Percentiles rank a stretch among this genome's conserved stretches.
Conservation (phyloP, 2,888 invertebrate genomes). For the Pollenia labialis region DNA sequence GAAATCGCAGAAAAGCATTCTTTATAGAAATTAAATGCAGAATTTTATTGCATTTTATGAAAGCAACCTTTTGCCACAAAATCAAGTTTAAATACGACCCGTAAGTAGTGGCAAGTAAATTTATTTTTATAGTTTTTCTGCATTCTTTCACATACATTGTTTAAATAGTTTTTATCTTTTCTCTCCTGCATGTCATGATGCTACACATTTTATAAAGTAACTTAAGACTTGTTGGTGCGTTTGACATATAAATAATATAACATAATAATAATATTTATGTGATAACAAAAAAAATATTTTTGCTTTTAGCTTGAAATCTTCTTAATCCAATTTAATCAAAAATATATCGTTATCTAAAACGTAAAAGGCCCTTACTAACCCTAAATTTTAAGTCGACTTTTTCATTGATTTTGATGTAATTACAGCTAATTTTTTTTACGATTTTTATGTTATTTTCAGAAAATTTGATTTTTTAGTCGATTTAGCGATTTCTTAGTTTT, state of each 20-base stretch:
- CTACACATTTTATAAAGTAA: neutral
- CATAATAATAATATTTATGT: no score
- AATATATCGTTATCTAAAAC: no score
- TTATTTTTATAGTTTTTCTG: neutral
- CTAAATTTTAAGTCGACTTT: no score
- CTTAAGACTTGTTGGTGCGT: neutral
- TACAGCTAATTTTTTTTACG: no score
- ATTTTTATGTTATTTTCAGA: no score
- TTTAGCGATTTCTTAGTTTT: no score
- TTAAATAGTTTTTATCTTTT: neutral
- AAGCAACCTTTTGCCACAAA: neutral
- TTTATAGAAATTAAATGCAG: neutral
- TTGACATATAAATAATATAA: neutral
- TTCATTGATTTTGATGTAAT: no score
- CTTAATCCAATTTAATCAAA: no score
- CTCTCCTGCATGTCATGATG: neutral
- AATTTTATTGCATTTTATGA: constrained; percentile 5
- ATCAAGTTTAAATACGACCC: constrained; percentile 14
- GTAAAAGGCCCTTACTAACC: no score
- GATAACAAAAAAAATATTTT: no score
- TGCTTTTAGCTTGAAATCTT: no score
- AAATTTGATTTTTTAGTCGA: no score
- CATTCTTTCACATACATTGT: neutral
- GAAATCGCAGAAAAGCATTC: neutral
- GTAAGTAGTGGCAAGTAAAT: constrained; percentile 26